Base-by-base conservation (phyloP, 2,113 vertebrate genomes). In the Spea multiplicata region DNA sequence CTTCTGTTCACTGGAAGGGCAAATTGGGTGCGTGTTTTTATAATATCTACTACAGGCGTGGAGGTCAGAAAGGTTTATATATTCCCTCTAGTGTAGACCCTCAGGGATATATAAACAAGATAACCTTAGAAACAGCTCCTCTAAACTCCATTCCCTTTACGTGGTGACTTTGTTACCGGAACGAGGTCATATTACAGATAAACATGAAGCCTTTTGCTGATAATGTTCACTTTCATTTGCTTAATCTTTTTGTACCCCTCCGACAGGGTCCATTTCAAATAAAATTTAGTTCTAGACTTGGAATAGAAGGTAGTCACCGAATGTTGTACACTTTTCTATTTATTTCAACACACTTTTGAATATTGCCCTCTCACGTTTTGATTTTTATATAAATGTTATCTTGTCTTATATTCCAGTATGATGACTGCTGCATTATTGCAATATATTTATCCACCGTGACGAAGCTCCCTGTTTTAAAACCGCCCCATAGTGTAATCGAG, bases 1-100 rank as follows among this genome's bases (percentile, higher is more conserved):
- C 90, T 89, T 88, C 86, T 93, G 90, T 92, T 93, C 88, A 92
- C 85, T 85, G 88, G 94, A 97, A 96, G 95, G 95, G 92, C 94
- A 85, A 92, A 93, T 89, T 93, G 92, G 93, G 91, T 92, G 91
- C 84, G 84, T 76, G 79, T 10, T 75, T 3, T 7, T 71, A 78
- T 83, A 12, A 9, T 82, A 74, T 86, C 86, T 83, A 85, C 75
- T 76, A 53, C 67, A 30, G 62, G 30, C 71, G 84, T 59, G 84
- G 87, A 86, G 84, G 84, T 75, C 84, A 84, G 81, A 70, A 83
- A 85, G 76, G 88, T 91, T 88, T 87, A 86, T 86, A 85, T 82
- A 82, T 81, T 88, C 86, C 87, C 88, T 81, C 82, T 48, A 64
- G 86, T 86, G 64, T 53, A 46, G 81, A 83, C 82, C 83, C 87